Evolutionary conservation across 2,888 invertebrate genomes (phyloP).

Genomic region (Panzeria rudis): DNA sequence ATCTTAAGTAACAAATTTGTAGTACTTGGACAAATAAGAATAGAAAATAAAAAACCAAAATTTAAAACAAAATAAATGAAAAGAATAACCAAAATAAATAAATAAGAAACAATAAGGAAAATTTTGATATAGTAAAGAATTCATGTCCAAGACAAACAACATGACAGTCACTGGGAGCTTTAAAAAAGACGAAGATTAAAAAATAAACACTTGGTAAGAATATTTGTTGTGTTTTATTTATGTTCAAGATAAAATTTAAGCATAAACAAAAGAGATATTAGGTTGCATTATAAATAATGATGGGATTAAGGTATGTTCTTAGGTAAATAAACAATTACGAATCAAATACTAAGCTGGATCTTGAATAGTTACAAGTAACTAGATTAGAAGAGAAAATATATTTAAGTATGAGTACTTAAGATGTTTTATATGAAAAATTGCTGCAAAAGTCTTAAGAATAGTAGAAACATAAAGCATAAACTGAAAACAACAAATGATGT

Average conservation of each 20-base stretch:
- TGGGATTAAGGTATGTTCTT: slow-evolving; percentile 34
- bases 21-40: slow-evolving; percentile 53
- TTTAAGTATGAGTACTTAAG: background rate
- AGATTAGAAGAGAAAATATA: slow-evolving; percentile 1
- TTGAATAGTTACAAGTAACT: slow-evolving; percentile 9
- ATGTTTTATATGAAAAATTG: background rate
- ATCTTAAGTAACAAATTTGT: slow-evolving; percentile 58
- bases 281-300: slow-evolving; percentile 39
- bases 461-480: no score
- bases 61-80: background rate
- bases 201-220: slow-evolving; percentile 3
- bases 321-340: slow-evolving; percentile 38
- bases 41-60: background rate
- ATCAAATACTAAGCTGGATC: slow-evolving; percentile 20
- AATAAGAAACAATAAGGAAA: background rate
- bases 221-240: background rate
- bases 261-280: slow-evolving; percentile 58
- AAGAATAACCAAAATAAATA: slow-evolving; percentile 23
- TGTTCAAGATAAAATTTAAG: background rate
- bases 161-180: slow-evolving; percentile 26
- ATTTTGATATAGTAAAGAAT: background rate
- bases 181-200: slow-evolving; percentile 17
- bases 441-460: background rate
- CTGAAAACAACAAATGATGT: no score
- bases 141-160: slow-evolving; percentile 33